These are phyloP conservation scores for Sycophila sp. DNA, from an alignment of 1,140 invertebrate species.

Conservation along the genomic window DNA sequence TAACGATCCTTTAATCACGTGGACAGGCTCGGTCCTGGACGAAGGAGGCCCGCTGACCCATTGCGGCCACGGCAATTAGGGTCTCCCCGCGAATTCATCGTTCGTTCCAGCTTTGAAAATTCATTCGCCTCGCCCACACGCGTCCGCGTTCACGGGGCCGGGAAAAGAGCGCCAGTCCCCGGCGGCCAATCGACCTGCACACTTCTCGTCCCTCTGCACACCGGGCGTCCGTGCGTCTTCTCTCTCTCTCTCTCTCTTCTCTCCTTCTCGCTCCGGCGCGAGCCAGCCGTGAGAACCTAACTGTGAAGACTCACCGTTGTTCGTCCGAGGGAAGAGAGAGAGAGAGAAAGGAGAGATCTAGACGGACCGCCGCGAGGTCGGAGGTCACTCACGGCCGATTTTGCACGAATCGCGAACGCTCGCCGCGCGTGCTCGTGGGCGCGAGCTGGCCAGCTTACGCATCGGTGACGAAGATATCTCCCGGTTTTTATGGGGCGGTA, in stretches of 20 bases:
- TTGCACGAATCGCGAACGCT: slow-evolving; percentile 47
- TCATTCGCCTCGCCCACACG: slow-evolving; percentile 42
- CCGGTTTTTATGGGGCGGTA: neutral
- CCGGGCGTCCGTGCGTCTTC: too few species aligned
- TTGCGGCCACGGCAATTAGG: slow-evolving; percentile 18
- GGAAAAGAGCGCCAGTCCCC: slow-evolving; percentile 7
- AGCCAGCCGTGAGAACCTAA: slow-evolving; percentile 61
- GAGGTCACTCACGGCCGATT: slow-evolving; percentile 54
- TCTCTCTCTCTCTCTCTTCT: slow-evolving; percentile 33
- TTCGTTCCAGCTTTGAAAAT: neutral
- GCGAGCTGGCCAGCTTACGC: too few species aligned
- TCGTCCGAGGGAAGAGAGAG: slow-evolving; percentile 31
- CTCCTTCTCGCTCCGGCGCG: slow-evolving; percentile 43
- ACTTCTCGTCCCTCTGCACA: neutral
- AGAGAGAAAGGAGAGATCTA: slow-evolving; percentile 35
- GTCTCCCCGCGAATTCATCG: neutral
- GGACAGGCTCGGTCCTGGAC: too few species aligned
- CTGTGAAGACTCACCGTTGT: slow-evolving; percentile 58
- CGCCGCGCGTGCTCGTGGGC: neutral
- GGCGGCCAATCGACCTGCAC: slow-evolving; percentile 41
- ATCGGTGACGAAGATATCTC: neutral
- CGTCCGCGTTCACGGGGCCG: slow-evolving; percentile 32
- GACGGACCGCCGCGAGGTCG: slow-evolving; percentile 50
- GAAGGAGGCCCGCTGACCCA: too few species aligned
- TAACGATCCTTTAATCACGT: slow-evolving; percentile 18